phyloP scores from a whole-genome alignment of 1,140 invertebrate species.

The Heliconius eleuchia region DNA sequence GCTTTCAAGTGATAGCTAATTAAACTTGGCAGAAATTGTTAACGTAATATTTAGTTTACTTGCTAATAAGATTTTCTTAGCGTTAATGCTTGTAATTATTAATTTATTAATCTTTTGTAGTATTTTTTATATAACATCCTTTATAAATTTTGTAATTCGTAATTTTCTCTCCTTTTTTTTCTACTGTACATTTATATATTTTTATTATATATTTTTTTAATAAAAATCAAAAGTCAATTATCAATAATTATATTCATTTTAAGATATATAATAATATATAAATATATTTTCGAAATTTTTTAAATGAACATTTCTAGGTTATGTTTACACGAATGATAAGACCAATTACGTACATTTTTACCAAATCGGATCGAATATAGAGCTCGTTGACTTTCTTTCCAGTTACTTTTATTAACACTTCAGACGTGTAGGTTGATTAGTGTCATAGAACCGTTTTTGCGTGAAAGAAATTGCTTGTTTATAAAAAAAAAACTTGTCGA shows the following conservation, averaged over 20 bases:
- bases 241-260: no score
- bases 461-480: conserved; percentile 39
- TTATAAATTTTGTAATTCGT: neutral
- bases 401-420: conserved; percentile 27
- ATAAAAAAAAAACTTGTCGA: conserved; percentile 37
- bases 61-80: neutral
- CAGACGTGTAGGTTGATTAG: conserved; percentile 31
- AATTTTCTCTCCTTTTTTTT: no score
- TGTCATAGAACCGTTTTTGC: conserved; percentile 37
- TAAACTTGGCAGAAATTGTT: neutral
- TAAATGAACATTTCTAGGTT: neutral
- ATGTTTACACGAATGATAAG: conserved; percentile 2
- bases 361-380: neutral
- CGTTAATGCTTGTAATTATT: no score
- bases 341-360: neutral
- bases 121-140: neutral
- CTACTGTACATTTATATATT: no score
- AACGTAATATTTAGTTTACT: neutral
- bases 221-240: no score
- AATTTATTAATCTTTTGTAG: no score
- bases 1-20: conserved; percentile 6
- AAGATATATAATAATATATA: no score
- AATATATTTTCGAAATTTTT: neutral
- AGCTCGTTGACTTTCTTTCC: conserved; percentile 30
- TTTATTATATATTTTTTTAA: no score